phyloP scores from a whole-genome alignment of 2,888 invertebrate genomes.

The Brachypalpus laphriformis region DNA sequence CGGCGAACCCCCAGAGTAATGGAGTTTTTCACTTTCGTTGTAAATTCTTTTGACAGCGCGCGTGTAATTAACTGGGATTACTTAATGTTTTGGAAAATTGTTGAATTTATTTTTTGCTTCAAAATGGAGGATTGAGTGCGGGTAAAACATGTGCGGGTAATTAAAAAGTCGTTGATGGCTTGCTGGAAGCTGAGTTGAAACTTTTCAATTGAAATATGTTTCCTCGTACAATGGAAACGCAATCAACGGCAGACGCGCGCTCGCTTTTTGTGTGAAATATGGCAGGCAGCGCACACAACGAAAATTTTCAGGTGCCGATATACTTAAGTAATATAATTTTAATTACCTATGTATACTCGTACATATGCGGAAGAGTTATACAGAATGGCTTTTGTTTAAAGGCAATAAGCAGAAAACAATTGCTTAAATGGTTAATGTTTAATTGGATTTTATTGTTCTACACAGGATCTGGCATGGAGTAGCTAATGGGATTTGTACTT shows the following conservation, averaged over 20 bases:
- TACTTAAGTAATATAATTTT: conserved; percentile 38
- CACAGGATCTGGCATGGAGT: not conserved
- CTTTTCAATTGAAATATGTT: conserved; percentile 49
- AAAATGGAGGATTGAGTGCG: conserved; percentile 21
- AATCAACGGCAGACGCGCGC: conserved; percentile 37
- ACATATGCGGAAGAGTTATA: not conserved
- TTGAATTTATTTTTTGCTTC: conserved; percentile 46
- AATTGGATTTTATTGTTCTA: not conserved
- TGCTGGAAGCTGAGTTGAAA: not conserved
- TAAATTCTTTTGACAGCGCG: conserved; percentile 69
- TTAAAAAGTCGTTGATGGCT: conserved; percentile 56
- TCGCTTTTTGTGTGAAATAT: not conserved
- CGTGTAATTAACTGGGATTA: conserved; percentile 68
- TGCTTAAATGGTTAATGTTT: not conserved
- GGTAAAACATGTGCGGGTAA: conserved; percentile 55
- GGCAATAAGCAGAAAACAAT: not conserved
- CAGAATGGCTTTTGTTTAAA: conserved; percentile 3
- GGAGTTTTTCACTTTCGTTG: conserved; percentile 56
- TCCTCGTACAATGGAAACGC: conserved; percentile 32
- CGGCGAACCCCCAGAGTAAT: conserved; percentile 6
- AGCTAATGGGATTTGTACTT: not conserved
- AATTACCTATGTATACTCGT: conserved; percentile 37
- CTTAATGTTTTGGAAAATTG: conserved; percentile 72
- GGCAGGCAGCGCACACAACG: conserved; percentile 2
- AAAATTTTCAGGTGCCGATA: conserved; percentile 9